Conservation (phyloP, 2,888 invertebrate genomes). For the Macaria notata region DNA sequence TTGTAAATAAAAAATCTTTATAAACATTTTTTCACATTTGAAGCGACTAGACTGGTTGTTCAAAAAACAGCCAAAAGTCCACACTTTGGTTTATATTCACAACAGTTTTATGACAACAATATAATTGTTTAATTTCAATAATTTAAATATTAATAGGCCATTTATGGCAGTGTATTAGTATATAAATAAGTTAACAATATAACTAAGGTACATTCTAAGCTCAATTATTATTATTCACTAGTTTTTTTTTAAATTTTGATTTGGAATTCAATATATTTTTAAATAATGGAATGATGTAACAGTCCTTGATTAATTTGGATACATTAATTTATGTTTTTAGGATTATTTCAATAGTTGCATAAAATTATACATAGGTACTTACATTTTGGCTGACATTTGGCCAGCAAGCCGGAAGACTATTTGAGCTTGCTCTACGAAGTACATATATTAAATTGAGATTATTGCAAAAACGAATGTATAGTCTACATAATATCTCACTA, state of each 20-base stretch:
- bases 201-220: slow-evolving; percentile 43
- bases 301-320: too few species aligned
- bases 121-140: slow-evolving; percentile 44
- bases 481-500: slow-evolving; percentile 27
- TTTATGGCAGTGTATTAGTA: slow-evolving; percentile 61
- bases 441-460: slow-evolving; percentile 2
- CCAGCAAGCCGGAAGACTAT: slow-evolving; percentile 44
- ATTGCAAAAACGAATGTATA: slow-evolving; percentile 7
- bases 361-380: background rate
- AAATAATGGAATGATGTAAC: slow-evolving; percentile 13
- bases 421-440: slow-evolving; percentile 37
- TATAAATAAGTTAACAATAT: slow-evolving; percentile 31
- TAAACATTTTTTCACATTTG: slow-evolving; percentile 46
- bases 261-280: slow-evolving; percentile 2
- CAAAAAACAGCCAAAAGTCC: slow-evolving; percentile 63
- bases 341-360: background rate
- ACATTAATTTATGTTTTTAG: too few species aligned
- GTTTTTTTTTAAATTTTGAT: background rate
- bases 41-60: slow-evolving; percentile 68
- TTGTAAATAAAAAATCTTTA: slow-evolving; percentile 37
- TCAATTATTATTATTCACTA: slow-evolving; percentile 35
- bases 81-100: slow-evolving; percentile 72
- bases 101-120: slow-evolving; percentile 47
- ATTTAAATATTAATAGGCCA: slow-evolving; percentile 60
- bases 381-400: slow-evolving; percentile 31